Base-by-base conservation (phyloP, 2,888 invertebrate genomes). In the Sicus ferrugineus region DNA sequence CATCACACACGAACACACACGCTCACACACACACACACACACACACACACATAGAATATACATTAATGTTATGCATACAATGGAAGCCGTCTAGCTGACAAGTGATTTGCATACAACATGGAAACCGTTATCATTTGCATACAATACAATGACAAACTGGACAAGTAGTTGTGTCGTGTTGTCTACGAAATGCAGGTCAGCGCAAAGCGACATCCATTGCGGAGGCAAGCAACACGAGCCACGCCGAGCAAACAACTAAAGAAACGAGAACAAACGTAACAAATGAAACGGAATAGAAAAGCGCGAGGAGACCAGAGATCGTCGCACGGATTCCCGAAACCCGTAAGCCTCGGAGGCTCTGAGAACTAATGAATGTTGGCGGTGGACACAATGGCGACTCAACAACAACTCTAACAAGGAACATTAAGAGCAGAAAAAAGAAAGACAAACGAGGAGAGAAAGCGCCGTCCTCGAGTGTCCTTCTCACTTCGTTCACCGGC, bases 101-200 rank as follows among this genome's bases (percentile, higher is more conserved):
- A 72, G 75, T 75, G 79, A 79, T 79, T 79, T 79, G 75, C 79
- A 79, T 79, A 79, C 77, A 78, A 79, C 79, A 79, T 74, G 79
- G 75, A 77, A 79, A 74, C 75, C 72, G 74, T 70, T 75, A 77
- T 74, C 78, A 80, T 80, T 79, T 80, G 79, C 79, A 79, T 79
- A 78, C 76, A 78, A 76, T 75, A 59, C 54, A 56, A 26, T 52
- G 56, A 56, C 42, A 56, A 66, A 42, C 11, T 67, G 38, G 28
- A 16, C 46, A 31, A 23, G 31, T 23, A 65, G 42, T 46, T 14
- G 54, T 38, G 72, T 70, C 70, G 68, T 54, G 70, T 61, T 70
- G 69, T 61, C 28, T 69, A 67, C 67, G 50, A 23, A 50, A 52
- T 23, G 52, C 5, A 58, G 0, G 38, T 48, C 59, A 28, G 30